Conservation (phyloP, 2,888 invertebrate genomes). For the Aphodius sticticus region DNA sequence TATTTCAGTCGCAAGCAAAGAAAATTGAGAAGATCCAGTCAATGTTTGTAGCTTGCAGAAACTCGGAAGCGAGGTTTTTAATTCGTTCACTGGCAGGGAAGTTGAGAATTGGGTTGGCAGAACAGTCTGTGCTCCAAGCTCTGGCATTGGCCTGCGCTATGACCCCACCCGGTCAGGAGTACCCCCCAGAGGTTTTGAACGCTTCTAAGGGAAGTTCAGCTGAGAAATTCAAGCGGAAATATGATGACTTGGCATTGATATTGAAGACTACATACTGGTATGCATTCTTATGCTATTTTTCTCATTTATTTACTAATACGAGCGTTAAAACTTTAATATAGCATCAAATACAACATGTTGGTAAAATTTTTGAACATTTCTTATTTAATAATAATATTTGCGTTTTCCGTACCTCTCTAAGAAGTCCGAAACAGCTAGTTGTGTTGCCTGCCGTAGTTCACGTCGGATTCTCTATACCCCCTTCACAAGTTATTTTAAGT, state of each 20-base stretch:
- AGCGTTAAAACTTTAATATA: background rate
- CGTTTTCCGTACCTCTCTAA: too few species aligned
- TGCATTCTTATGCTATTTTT: conserved; percentile 39
- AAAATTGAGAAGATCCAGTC: conserved; percentile 92
- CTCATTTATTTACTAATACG: background rate
- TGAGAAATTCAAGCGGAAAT: conserved; percentile 76
- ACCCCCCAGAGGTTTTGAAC: conserved; percentile 70
- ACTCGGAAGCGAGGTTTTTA: conserved; percentile 87
- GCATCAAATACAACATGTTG: too few species aligned
- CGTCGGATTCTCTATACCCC: too few species aligned
- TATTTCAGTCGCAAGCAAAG: conserved; percentile 73
- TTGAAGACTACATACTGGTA: conserved; percentile 95
- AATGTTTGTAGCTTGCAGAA: conserved; percentile 90
- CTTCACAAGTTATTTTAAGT: too few species aligned
- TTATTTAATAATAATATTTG: background rate
- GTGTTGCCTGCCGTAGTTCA: too few species aligned
- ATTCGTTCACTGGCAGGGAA: conserved; percentile 93
- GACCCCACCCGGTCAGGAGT: conserved; percentile 77
- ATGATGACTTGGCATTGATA: conserved; percentile 77
- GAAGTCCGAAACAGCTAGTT: too few species aligned
- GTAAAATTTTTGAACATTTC: background rate
- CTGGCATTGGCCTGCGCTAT: conserved; percentile 84
- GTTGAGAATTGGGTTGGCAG: conserved; percentile 94
- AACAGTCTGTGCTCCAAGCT: conserved; percentile 93
- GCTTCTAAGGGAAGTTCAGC: conserved; percentile 68